phyloP scores from a whole-genome alignment of 2,888 invertebrate species.

The Euclidia mi region DNA sequence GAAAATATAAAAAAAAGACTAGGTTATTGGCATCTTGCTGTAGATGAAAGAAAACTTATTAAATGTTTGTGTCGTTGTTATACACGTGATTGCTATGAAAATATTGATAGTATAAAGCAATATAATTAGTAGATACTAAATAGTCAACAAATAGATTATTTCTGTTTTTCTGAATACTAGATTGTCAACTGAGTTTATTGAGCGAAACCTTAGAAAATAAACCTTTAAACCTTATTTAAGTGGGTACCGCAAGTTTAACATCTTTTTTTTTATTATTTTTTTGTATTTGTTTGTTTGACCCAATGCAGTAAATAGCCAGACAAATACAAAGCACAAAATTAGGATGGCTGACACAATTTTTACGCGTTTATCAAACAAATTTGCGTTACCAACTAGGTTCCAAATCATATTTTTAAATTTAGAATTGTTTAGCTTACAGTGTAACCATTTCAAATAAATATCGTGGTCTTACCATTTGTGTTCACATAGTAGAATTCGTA shows the following conservation, averaged over 20 bases:
- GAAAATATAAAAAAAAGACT: slow-evolving; percentile 18
- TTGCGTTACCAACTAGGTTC: no score
- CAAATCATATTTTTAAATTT: no score
- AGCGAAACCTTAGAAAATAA: not conserved
- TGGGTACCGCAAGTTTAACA: no score
- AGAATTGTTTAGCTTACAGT: no score
- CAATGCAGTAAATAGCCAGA: no score
- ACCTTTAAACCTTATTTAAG: no score
- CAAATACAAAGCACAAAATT: no score
- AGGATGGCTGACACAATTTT: no score
- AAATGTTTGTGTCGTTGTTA: slow-evolving; percentile 42
- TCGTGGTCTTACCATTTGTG: slow-evolving; percentile 37
- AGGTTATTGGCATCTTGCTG: slow-evolving; percentile 20
- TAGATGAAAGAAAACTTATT: slow-evolving; percentile 22
- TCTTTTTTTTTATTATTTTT: no score
- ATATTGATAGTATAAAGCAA: slow-evolving; percentile 43
- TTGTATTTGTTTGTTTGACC: not conserved
- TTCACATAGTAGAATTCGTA: slow-evolving; percentile 48
- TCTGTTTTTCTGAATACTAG: slow-evolving; percentile 20
- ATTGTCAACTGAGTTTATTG: slow-evolving; percentile 1
- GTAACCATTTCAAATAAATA: slow-evolving; percentile 13
- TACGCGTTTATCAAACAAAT: no score
- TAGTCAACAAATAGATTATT: no score
- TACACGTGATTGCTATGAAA: slow-evolving; percentile 35
- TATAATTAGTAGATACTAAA: slow-evolving; percentile 30